Evolutionary conservation across 2,797 vertebrate genomes (phyloP).

Genomic region (Channallabes apus): DNA sequence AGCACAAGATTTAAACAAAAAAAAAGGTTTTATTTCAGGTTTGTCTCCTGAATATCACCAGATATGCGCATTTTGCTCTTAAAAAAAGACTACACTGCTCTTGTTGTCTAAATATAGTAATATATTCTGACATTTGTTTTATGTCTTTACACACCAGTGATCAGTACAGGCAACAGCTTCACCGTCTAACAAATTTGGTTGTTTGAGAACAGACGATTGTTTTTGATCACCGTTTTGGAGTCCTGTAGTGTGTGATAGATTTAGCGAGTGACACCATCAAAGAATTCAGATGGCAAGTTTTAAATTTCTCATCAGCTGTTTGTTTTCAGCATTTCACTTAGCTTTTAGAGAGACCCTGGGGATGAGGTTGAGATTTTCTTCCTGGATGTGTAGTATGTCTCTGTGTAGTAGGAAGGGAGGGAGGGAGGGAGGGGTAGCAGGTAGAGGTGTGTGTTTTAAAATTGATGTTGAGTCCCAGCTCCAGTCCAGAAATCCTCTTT

Average conservation of each 20-base stretch:
- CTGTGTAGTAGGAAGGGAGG: neutral
- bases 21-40: neutral
- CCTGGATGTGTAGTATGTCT: constrained; percentile 7
- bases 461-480: constrained; percentile 28
- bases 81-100: neutral
- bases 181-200: neutral
- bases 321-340: constrained; percentile 20
- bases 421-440: neutral
- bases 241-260: constrained; percentile 4
- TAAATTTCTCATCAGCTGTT: constrained; percentile 7
- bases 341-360: neutral
- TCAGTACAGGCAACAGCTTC: neutral
- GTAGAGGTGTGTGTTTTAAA: neutral
- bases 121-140: neutral
- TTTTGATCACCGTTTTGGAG: constrained; percentile 1
- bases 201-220: constrained; percentile 7
- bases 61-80: neutral
- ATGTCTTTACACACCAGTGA: neutral
- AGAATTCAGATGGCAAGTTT: constrained; percentile 1
- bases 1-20: neutral
- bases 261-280: neutral
- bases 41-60: neutral
- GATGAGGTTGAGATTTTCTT: constrained; percentile 4
- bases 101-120: neutral
- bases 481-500: neutral